Evolutionary conservation across 2,888 invertebrate genomes (phyloP), one percentile per base, ranked within the genome.

Genomic region (Trissoscelio sp.): DNA sequence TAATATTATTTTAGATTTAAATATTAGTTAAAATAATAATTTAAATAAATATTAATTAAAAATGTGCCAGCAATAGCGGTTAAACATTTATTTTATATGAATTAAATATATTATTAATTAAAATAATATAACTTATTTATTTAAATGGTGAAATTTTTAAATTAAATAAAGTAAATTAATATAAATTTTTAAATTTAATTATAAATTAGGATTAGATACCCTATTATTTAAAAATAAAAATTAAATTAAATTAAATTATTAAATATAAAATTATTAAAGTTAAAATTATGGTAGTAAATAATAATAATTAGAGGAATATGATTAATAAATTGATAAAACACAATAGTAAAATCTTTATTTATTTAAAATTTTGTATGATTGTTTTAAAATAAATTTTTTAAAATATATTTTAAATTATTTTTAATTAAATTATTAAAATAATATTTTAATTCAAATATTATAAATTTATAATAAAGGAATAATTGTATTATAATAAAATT

Each of bases 91-190:
- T 37, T 55, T 62, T 85, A 84, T 83, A 83, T 83, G 80, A 85
- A 85, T 92, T 92, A 93, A 93, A 93, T 94, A 94, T 94, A 94
- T 94, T 94, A 94, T 93, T 92, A 94, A 94, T 94, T 94, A 91
- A 83, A 94, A 88, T 94, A 92, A 5, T 57, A 20, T 31, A 46
- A 58, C n/a, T n/a, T n/a, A n/a, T n/a, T n/a, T n/a, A n/a, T n/a
- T n/a, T n/a, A n/a, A n/a, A n/a, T n/a, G n/a, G n/a, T n/a, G n/a
- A n/a, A n/a, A 42, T n/a, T n/a, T 14, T 55, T 28, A 22, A 16
- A 55, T 53, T 66, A 34, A 12, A 37, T 48, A 62, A 51, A 51
- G 34, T 22, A 24, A n/a, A 55, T 42, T 42, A 92, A 67, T 44
- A 55, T 93, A 93, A 87, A 91, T 85, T 89, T 20, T 42, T 39